Evolutionary conservation across 2,888 invertebrate genomes (phyloP).

Genomic region (Dryadula phaetusa): DNA sequence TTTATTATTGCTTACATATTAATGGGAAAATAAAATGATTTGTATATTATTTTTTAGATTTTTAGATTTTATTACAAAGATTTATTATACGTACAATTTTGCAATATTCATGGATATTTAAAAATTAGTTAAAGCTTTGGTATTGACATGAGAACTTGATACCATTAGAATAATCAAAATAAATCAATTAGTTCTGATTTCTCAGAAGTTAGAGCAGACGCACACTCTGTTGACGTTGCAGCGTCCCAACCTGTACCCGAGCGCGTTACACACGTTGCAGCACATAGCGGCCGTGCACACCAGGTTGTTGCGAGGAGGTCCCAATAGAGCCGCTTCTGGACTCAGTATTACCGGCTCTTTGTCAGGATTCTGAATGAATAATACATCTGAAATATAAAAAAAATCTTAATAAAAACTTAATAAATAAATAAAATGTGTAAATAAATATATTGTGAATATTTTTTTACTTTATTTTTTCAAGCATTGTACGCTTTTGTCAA

Average conservation of each 20-base stretch:
- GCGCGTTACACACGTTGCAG: slow-evolving; percentile 27
- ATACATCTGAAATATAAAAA: not conserved
- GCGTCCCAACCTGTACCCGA: slow-evolving; percentile 29
- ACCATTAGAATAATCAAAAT: not conserved
- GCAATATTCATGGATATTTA: not conserved
- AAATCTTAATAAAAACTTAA: not conserved
- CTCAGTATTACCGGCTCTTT: not conserved
- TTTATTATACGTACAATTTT: too few species aligned
- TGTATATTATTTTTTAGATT: too few species aligned
- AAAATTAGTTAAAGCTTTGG: not conserved
- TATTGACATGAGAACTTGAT: not conserved
- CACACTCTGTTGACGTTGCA: slow-evolving; percentile 32
- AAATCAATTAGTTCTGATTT: too few species aligned
- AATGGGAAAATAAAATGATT: not conserved
- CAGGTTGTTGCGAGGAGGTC: not conserved
- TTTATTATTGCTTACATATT: not conserved
- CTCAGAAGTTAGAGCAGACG: slow-evolving; percentile 17
- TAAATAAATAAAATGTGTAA: too few species aligned
- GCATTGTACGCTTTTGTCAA: too few species aligned
- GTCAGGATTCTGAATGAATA: slow-evolving; percentile 9
- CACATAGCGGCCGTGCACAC: slow-evolving; percentile 33
- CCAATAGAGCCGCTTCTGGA: not conserved
- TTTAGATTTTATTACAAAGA: too few species aligned
- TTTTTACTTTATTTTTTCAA: too few species aligned
- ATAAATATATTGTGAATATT: too few species aligned